Percentiles rank a stretch among this genome's conserved stretches.
These are phyloP conservation scores for Salvator merianae DNA, from an alignment of 2,113 vertebrate species.

Conservation along the genomic window DNA sequence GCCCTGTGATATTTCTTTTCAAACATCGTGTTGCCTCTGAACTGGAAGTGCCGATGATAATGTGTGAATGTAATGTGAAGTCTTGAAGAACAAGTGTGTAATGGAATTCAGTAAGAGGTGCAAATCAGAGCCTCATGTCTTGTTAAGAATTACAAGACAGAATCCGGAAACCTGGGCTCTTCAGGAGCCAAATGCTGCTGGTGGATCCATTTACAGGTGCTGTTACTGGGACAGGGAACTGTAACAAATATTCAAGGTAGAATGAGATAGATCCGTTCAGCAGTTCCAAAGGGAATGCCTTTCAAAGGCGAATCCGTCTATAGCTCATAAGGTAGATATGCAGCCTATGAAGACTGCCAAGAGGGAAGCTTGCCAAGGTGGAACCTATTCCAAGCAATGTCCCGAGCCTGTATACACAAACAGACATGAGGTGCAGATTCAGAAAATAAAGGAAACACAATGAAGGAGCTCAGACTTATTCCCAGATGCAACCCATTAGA, in stretches of 20 bases:
- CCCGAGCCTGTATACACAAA: constrained; percentile 58
- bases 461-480: constrained; percentile 12
- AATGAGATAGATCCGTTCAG: constrained; percentile 16
- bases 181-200: neutral
- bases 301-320: constrained; percentile 18
- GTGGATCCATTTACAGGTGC: constrained; percentile 14
- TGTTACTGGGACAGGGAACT: neutral
- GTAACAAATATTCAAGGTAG: constrained; percentile 7
- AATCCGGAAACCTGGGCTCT: neutral
- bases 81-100: neutral
- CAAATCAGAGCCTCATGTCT: neutral
- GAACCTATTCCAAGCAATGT: constrained; percentile 47
- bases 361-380: constrained; percentile 54
- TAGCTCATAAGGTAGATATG: constrained; percentile 57
- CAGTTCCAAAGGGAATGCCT: constrained; percentile 21
- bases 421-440: constrained; percentile 48
- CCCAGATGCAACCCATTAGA: neutral
- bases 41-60: neutral
- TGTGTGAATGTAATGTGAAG: constrained; percentile 10
- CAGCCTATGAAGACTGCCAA: constrained; percentile 35
- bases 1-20: neutral
- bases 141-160: neutral
- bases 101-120: neutral
- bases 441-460: constrained; percentile 32
- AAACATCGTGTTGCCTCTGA: neutral